A percentile compares a stretch with the other conserved stretches of the same genome.
phyloP scores from a whole-genome alignment of 2,113 vertebrate species.

The Phycodurus eques region DNA sequence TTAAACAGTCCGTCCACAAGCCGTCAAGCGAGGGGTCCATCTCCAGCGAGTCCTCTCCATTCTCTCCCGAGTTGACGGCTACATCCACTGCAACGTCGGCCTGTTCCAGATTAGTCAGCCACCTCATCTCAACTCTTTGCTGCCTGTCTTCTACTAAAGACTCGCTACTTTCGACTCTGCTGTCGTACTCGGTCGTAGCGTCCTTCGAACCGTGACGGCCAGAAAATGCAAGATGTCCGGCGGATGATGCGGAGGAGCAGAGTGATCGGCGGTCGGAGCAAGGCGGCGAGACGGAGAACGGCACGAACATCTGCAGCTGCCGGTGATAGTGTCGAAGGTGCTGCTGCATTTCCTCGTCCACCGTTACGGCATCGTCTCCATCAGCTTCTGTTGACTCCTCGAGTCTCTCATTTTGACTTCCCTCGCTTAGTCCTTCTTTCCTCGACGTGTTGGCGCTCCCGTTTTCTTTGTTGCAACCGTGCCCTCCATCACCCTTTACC shows the following conservation, averaged over 20 bases:
- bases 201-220: conserved; percentile 64
- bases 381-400: neutral
- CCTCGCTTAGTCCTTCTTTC: neutral
- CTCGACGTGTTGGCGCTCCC: conserved; percentile 22
- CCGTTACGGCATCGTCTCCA: conserved; percentile 18
- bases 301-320: conserved; percentile 79
- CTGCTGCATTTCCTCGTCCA: conserved; percentile 71
- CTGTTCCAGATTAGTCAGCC: conserved; percentile 17
- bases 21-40: conserved; percentile 45
- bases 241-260: conserved; percentile 3
- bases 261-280: conserved; percentile 25
- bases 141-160: neutral
- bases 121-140: conserved; percentile 24
- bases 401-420: neutral
- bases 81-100: conserved; percentile 23
- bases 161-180: conserved; percentile 2
- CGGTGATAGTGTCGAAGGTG: conserved; percentile 84
- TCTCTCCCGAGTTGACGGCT: conserved; percentile 23
- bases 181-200: conserved; percentile 58
- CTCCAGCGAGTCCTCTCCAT: conserved; percentile 9
- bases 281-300: conserved; percentile 50
- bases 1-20: conserved; percentile 32
- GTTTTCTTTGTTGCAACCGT: conserved; percentile 18
- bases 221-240: conserved; percentile 1
- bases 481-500: conserved; percentile 11